Evolutionary conservation across 1,140 invertebrate species (phyloP), one percentile per base, ranked within the genome.

Genomic region (Ephestia elutella): DNA sequence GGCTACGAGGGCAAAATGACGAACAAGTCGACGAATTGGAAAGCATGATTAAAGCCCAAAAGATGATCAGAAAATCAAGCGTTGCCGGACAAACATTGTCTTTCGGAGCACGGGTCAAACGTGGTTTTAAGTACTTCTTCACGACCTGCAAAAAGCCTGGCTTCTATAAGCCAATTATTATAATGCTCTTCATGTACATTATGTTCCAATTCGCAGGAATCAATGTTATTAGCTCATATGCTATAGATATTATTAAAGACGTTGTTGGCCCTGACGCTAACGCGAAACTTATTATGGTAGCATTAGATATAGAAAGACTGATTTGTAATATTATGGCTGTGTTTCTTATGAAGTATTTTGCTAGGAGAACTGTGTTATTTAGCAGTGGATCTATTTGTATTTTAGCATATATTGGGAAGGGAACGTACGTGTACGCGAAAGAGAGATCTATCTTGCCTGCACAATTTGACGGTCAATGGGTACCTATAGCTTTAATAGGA

Each of bases 181-280:
- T 89, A 8, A 89, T 89, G 86, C 72, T 85, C 44, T 58, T 80
- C 10, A 55, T 86, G 18, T 89, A 84, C 10, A 78, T 70, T 0
- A 79, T 85, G 76, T 87, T 88, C 62, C 86, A 88, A 57, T 87
- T 88, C 25, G 75, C 86, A 54, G 86, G 86, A 3, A 86, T 87
- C 9, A 88, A 87, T 38, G 82, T 88, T 0, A 78, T 88, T 49
- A 85, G 81, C 63, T 88, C 86, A 0, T 88, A 88, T 28, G 70
- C 81, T 0, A 82, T 70, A 54, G 86, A 88, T 56, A 86, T 88
- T 44, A 84, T 86, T 15, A 65, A 68, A 19, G 66, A 81, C 54
- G 68, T 88, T 0, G 73, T 88, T 0, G 86, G 80, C 0, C 72
- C 73, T 8, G 74, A 86, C 0, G 80, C 78, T 0, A 82, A 86